These are phyloP conservation scores for Eristalinus aeneus DNA, from an alignment of 2,888 invertebrate species.

Conservation along the genomic window DNA sequence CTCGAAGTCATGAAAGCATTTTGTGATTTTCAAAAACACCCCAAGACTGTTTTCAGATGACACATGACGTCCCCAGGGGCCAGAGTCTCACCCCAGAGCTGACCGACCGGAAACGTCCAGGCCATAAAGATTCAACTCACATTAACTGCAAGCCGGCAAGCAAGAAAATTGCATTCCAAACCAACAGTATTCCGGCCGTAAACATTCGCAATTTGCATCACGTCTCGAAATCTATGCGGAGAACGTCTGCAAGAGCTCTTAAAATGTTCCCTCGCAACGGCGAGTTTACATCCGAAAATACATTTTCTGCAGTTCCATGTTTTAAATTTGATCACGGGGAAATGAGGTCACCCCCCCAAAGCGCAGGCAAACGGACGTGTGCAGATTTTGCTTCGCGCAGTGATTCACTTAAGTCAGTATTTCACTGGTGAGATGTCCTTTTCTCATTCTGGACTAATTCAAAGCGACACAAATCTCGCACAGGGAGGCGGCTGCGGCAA, in stretches of 20 bases:
- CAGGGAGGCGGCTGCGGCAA: constrained; percentile 14
- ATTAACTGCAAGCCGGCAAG: neutral
- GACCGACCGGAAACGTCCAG: constrained; percentile 38
- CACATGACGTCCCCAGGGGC: neutral
- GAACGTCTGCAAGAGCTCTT: neutral
- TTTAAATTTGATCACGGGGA: constrained; percentile 41
- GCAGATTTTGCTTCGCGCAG: constrained; percentile 1
- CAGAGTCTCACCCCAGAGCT: constrained; percentile 1
- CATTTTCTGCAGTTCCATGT: constrained; percentile 57
- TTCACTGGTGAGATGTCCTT: constrained; percentile 34
- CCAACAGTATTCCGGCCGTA: constrained; percentile 28
- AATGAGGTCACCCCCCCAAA: constrained; percentile 58
- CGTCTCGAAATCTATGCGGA: constrained; percentile 8
- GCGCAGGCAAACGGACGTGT: neutral
- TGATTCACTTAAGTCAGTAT: constrained; percentile 31
- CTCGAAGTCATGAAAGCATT: constrained; percentile 11
- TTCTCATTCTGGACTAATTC: constrained; percentile 18
- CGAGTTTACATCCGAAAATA: constrained; percentile 51
- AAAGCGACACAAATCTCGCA: constrained; percentile 37
- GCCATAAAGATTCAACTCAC: constrained; percentile 45
- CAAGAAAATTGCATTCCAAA: constrained; percentile 30
- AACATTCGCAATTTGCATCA: constrained; percentile 24
- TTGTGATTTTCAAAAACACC: neutral
- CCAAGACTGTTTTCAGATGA: neutral
- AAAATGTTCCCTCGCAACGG: constrained; percentile 34